Percentiles rank a stretch among this genome's conserved stretches.
Conservation (phyloP, 2,797 vertebrate genomes). For the Uromys caudimaculatus region DNA sequence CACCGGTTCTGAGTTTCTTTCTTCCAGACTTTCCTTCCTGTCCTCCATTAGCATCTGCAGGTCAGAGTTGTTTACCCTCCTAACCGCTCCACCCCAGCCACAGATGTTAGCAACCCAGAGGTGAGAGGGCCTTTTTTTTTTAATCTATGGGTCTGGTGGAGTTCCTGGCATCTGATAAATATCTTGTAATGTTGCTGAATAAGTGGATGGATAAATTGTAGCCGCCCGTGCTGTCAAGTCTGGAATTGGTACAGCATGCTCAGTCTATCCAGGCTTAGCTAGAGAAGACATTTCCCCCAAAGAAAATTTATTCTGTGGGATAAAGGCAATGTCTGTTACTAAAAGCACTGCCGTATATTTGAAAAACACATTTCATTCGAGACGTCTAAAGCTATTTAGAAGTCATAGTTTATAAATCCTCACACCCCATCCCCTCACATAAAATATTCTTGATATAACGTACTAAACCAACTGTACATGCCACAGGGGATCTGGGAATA, state of each 20-base stretch:
- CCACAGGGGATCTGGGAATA: constrained; percentile 72
- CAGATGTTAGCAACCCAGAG: background rate
- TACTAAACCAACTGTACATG: constrained; percentile 67
- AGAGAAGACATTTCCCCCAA: constrained; percentile 31
- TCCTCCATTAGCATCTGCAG: background rate
- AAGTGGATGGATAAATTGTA: background rate
- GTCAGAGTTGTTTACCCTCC: background rate
- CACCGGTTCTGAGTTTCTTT: background rate
- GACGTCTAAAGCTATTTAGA: constrained; percentile 60
- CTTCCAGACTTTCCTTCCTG: background rate
- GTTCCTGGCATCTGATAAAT: background rate
- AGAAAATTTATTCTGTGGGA: constrained; percentile 30
- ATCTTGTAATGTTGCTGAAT: background rate
- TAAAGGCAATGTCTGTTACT: constrained; percentile 9
- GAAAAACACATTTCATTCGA: constrained; percentile 56
- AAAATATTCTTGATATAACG: constrained; percentile 61
- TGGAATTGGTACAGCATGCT: background rate
- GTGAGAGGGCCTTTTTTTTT: background rate
- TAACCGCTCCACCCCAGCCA: background rate
- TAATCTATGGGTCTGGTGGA: background rate
- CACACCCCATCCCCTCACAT: constrained; percentile 18
- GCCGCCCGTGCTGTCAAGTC: background rate
- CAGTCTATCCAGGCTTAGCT: background rate
- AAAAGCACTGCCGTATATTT: constrained; percentile 45
- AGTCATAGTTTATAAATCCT: constrained; percentile 58